Percentiles rank a stretch among this genome's conserved stretches.
Conservation (phyloP, 1,140 invertebrate species). For the Drosophila biarmipes region DNA sequence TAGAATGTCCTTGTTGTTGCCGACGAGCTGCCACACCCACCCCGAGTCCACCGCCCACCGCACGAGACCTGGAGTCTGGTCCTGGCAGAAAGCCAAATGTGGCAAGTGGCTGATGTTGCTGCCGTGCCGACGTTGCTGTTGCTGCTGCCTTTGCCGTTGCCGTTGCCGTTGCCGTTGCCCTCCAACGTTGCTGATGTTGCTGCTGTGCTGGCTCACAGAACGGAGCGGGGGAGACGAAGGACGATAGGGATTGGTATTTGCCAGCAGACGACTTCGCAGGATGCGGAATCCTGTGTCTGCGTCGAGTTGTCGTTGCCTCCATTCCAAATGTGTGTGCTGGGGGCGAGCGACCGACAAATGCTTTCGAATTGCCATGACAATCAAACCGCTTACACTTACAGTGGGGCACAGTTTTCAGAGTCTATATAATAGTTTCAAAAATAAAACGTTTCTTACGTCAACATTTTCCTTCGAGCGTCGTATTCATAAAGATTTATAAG, state of each 20-base stretch:
- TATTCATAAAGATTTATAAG: no score
- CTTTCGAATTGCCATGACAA: constrained; percentile 83
- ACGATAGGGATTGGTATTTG: constrained; percentile 9
- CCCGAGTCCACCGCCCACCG: constrained; percentile 10
- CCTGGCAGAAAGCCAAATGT: constrained; percentile 81
- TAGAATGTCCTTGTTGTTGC: constrained; percentile 13
- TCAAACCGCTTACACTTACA: constrained; percentile 81
- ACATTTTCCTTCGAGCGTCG: no score
- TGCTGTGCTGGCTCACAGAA: constrained; percentile 13
- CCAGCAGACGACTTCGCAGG: constrained; percentile 12
- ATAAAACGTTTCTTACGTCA: no score
- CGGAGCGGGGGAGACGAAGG: constrained; percentile 6
- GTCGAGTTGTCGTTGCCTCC: constrained; percentile 37
- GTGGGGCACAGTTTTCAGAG: constrained; percentile 51
- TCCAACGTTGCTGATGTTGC: constrained; percentile 51
- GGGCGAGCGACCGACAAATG: constrained; percentile 75
- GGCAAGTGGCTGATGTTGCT: constrained; percentile 74
- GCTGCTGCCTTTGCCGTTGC: constrained; percentile 47
- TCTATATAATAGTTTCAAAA: no score
- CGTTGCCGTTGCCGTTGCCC: constrained; percentile 20
- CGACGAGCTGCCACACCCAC: constrained; percentile 28
- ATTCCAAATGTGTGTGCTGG: constrained; percentile 24
- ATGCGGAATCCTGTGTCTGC: constrained; percentile 38
- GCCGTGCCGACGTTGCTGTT: constrained; percentile 39
- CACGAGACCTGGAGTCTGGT: constrained; percentile 60